phyloP scores from a whole-genome alignment of 1,140 invertebrate genomes.

The Akabosia matsudoensis region DNA sequence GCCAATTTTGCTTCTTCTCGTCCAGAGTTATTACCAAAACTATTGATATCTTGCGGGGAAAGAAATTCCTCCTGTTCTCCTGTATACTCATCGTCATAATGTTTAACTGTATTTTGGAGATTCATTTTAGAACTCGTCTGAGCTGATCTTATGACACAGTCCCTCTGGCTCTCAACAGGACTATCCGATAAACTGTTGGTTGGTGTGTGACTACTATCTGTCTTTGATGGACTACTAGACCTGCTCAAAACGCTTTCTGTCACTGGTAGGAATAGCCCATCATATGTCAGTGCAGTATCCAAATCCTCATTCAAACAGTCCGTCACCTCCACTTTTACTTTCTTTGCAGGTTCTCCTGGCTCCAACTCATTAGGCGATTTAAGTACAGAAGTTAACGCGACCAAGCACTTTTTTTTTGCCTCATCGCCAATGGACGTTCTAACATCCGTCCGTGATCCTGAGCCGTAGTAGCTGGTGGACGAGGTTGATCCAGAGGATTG shows the following conservation, averaged over 20 bases:
- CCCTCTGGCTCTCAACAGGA: not conserved
- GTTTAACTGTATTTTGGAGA: not conserved
- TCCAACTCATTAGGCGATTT: not conserved
- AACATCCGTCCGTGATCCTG: too few relatives aligned
- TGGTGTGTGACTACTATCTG: not conserved
- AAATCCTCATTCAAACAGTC: not conserved
- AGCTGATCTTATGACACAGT: not conserved
- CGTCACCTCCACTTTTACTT: not conserved
- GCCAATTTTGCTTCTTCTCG: too few relatives aligned
- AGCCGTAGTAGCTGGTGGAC: too few relatives aligned
- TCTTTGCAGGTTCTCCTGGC: not conserved
- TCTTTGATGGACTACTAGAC: not conserved
- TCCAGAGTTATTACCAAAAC: too few relatives aligned
- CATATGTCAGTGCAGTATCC: not conserved
- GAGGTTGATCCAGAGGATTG: too few relatives aligned
- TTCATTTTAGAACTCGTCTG: not conserved
- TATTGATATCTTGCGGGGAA: too few relatives aligned
- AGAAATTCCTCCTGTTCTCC: too few relatives aligned
- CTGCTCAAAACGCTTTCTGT: not conserved
- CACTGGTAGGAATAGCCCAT: not conserved
- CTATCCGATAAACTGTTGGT: not conserved
- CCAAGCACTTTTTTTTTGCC: too few relatives aligned
- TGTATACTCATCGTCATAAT: not conserved
- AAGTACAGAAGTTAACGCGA: too few relatives aligned
- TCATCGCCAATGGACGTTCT: too few relatives aligned